These are phyloP conservation scores for Adoxophyes honmai DNA, from an alignment of 1,140 invertebrate genomes.

Conservation along the genomic window DNA sequence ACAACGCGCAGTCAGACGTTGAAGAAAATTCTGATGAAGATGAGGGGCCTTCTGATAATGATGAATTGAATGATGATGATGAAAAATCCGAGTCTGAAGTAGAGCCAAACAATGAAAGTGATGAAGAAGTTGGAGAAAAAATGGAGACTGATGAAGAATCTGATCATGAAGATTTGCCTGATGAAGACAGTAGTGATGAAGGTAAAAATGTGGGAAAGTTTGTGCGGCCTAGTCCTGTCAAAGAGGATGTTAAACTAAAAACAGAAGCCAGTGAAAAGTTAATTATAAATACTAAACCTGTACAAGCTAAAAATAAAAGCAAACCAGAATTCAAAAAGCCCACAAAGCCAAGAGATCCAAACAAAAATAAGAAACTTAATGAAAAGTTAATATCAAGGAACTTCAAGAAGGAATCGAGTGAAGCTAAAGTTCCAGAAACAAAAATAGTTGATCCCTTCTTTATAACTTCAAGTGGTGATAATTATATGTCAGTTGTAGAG, in stretches of 20 bases:
- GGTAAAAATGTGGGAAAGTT: not conserved
- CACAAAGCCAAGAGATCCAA: slow-evolving; percentile 38
- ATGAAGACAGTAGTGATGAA: not conserved
- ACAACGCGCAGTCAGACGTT: slow-evolving; percentile 12
- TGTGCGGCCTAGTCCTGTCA: not conserved
- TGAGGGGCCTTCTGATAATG: slow-evolving; percentile 12
- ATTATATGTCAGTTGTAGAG: slow-evolving; percentile 77
- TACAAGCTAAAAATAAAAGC: slow-evolving; percentile 19
- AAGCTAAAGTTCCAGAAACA: slow-evolving; percentile 28
- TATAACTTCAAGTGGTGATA: slow-evolving; percentile 77
- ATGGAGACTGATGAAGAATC: not conserved
- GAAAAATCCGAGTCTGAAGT: slow-evolving; percentile 12
- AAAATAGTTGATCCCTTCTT: slow-evolving; percentile 79
- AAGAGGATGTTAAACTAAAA: slow-evolving; percentile 14
- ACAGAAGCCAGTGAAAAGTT: slow-evolving; percentile 13
- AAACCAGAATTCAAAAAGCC: slow-evolving; percentile 23
- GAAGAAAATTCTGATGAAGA: slow-evolving; percentile 7
- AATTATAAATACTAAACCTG: slow-evolving; percentile 19
- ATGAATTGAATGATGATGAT: slow-evolving; percentile 3
- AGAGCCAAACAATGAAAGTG: slow-evolving; percentile 14
- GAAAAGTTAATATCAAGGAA: slow-evolving; percentile 55
- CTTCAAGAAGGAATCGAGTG: slow-evolving; percentile 51
- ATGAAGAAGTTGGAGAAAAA: not conserved
- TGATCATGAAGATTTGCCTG: not conserved
- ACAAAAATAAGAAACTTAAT: slow-evolving; percentile 64